Evolutionary conservation across 2,888 invertebrate species (phyloP), one percentile per base, ranked within the genome.

Genomic region (Cordylochernes scorpioides): DNA sequence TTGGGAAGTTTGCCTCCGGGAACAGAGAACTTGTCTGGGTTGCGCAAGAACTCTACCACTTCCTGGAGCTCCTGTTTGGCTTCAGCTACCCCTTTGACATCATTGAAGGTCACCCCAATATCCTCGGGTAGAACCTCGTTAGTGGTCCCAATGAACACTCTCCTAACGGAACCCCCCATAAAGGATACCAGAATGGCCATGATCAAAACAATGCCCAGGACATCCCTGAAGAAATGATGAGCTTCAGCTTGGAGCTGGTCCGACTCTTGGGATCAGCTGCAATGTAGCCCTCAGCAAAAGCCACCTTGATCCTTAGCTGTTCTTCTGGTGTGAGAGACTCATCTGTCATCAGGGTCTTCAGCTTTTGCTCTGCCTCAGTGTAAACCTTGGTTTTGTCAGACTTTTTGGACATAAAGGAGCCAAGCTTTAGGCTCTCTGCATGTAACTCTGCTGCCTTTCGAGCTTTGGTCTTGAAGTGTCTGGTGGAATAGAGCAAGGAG

Each of bases 1-100:
- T 94, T 94, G 1, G 97, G 97, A 33, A 97, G 59, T 54, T 91
- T 86, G 16, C 88, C 94, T 19, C 97, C 97, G 8, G 97, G 59
- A 15, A 66, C 59, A 0, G 75, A 72, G 58, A 82, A 88, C 52
- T 80, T 86, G 28, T 86, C 82, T 0, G 94, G 94, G 49, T 72
- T 77, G 49, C 72, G 75, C 3, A 99, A 61, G 58, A 91, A 97
- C 47, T 88, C 84, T 1, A 78, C 97, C 19, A 99, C 75, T 56
- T 97, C 91, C 51, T 74, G 71, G 2, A 99, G 59, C 54, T 99
- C 97, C 50, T 84, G 72, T 50, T 97, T 97, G 2, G 91, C 94
- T 54, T 97, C 94, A 42, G 88, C 91, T 49, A 68, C 68, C 24
- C 94, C 97, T 60, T 84, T 84, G 3, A 94, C 91, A 53, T 97